phyloP scores from a whole-genome alignment of 2,113 vertebrate genomes.

The Apteryx owenii region DNA sequence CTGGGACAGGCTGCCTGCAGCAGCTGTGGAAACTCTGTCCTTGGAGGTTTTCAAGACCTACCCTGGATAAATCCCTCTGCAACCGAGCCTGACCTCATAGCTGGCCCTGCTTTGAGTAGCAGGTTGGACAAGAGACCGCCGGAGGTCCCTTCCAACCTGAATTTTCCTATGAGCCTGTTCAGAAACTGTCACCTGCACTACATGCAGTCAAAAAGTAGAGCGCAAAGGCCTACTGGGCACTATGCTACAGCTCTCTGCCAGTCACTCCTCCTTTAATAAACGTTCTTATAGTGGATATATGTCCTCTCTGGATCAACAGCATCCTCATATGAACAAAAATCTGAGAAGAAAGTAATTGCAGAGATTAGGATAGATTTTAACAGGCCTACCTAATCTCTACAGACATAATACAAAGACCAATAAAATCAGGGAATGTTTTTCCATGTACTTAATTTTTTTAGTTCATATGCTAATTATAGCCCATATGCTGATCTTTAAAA shows the following conservation, averaged over 20 bases:
- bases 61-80: too few relatives aligned
- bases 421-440: background rate
- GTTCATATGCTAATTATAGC: background rate
- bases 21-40: too few relatives aligned
- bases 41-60: too few relatives aligned
- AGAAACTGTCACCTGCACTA: background rate
- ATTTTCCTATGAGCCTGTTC: background rate
- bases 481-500: background rate
- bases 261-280: background rate
- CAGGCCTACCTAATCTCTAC: background rate
- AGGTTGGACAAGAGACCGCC: too few relatives aligned
- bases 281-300: rapidly evolving
- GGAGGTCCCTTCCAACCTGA: too few relatives aligned
- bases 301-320: background rate
- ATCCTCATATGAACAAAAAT: background rate
- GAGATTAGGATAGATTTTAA: background rate
- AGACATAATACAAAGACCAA: rapidly evolving
- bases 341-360: background rate
- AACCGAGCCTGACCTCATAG: too few relatives aligned
- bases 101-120: too few relatives aligned
- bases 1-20: too few relatives aligned
- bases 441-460: background rate
- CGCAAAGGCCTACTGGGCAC: background rate
- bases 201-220: background rate
- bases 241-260: rapidly evolving